Base-by-base conservation (phyloP, 2,113 vertebrate genomes). In the Eretmodus cyanostictus region DNA sequence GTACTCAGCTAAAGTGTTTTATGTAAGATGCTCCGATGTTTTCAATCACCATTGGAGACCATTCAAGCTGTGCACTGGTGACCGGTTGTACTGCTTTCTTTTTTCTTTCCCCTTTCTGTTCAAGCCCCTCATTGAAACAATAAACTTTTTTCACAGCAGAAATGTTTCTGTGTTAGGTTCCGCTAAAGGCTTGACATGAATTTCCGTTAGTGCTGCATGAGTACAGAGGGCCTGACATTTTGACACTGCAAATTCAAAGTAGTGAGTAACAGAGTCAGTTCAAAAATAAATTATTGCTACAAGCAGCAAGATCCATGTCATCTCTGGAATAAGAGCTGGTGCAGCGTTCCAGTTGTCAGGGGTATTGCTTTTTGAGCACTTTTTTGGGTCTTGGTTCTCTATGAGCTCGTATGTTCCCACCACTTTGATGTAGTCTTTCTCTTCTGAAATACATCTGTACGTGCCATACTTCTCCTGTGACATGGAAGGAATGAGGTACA, bases 401-500 rank as follows among this genome's bases (percentile, higher is more conserved):
- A 2, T 68, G 2, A 95, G 91, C 5, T 85, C 19, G 59, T 96
- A 97, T 38, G 29, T 42, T 66, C 81, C 95, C 76, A 97, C 86
- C 9, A 87, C 84, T 68, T 89, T 95, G 8, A 19, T 87, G 73
- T 95, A 94, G 86, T 94, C 90, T 40, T 71, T 94, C 76, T 97
- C 97, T 27, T 7, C 68, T 31, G 96, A 96, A 13, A 95, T 14
- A 27, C 97, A 97, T 4, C 49, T 5, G 54, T 97, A 96, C 5
- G 1, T 13, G 19, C 96, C 96, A 40, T 96, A 96, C 73, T 89
- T 76, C 12, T 91, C 87, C 19, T 27, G 6, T 5, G 16, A 16
- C 91, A 96, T 86, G n/a, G 88, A 51, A 5, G 95, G 94, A 68
- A 97, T 96, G 54, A 97, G 95, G 84, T 94, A 91, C 55, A 97